Conservation (phyloP, 2,113 vertebrate genomes). For the Meriones unguiculatus region DNA sequence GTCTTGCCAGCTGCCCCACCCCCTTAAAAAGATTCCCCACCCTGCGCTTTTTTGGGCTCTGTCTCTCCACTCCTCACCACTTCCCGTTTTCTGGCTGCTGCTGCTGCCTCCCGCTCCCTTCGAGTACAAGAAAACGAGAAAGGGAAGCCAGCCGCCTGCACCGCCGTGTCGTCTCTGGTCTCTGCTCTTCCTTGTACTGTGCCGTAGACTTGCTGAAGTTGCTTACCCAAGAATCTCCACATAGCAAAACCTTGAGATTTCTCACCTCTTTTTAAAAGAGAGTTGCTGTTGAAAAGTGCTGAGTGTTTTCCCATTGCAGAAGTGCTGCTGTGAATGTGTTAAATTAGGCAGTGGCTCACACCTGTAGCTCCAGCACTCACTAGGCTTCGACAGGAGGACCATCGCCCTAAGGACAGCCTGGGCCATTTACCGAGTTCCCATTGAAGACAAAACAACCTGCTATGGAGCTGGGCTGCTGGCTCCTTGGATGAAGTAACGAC, state of each 20-base stretch:
- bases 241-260: not conserved
- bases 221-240: not conserved
- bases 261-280: not conserved
- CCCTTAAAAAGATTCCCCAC: not conserved
- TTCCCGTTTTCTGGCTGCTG: not conserved
- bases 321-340: not conserved
- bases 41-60: not conserved
- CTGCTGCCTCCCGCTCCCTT: not conserved
- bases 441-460: not conserved
- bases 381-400: not conserved
- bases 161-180: not conserved
- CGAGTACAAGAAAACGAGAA: not conserved
- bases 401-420: not conserved
- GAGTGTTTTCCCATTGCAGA: not conserved
- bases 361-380: not conserved
- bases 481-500: not conserved
- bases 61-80: too few species aligned
- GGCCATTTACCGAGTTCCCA: too few species aligned
- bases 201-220: not conserved
- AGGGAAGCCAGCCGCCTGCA: not conserved
- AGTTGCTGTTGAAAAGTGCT: not conserved
- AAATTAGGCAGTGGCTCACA: too few species aligned
- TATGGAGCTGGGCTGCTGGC: not conserved
- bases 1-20: too few species aligned
- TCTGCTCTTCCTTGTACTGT: not conserved